Percentiles rank a stretch among this genome's conserved stretches.
phyloP scores from a whole-genome alignment of 1,140 invertebrate genomes.

The Achroia grisella region DNA sequence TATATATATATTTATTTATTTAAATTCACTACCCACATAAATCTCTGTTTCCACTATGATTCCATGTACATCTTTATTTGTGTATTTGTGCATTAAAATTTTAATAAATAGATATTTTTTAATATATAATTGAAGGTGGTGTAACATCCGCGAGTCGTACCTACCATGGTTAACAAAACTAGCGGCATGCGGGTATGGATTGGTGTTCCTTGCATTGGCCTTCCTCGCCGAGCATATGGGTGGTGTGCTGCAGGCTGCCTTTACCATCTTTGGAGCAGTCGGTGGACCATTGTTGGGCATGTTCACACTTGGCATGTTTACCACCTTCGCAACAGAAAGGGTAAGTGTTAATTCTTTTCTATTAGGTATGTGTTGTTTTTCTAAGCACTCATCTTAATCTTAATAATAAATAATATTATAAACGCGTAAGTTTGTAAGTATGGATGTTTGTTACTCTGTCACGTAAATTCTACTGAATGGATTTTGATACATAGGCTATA shows the following conservation, averaged over 20 bases:
- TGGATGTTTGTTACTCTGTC: too few relatives aligned
- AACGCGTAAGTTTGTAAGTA: too few relatives aligned
- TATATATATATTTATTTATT: too few relatives aligned
- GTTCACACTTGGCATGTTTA: slow-evolving; percentile 91
- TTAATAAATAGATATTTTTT: too few relatives aligned
- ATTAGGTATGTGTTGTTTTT: background rate
- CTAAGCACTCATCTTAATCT: too few relatives aligned
- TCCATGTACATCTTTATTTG: too few relatives aligned
- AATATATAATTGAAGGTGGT: slow-evolving; percentile 34
- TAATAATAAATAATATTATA: too few relatives aligned
- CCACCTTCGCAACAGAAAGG: slow-evolving; percentile 87
- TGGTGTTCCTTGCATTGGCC: slow-evolving; percentile 75
- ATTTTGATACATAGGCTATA: too few relatives aligned
- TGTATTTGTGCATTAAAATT: too few relatives aligned
- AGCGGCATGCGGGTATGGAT: slow-evolving; percentile 62
- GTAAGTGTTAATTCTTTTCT: slow-evolving; percentile 56
- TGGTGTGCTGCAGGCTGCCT: slow-evolving; percentile 86
- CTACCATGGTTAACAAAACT: slow-evolving; percentile 58
- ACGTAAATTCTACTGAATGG: too few relatives aligned
- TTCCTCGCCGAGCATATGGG: slow-evolving; percentile 88
- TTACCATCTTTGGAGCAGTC: slow-evolving; percentile 91
- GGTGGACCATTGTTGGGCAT: slow-evolving; percentile 89
- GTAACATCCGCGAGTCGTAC: slow-evolving; percentile 30
- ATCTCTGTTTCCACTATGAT: too few relatives aligned
- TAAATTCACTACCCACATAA: too few relatives aligned